Evolutionary conservation across 2,113 vertebrate genomes (phyloP), one percentile per base, ranked within the genome.

Genomic region (Atherinomorus stipes): DNA sequence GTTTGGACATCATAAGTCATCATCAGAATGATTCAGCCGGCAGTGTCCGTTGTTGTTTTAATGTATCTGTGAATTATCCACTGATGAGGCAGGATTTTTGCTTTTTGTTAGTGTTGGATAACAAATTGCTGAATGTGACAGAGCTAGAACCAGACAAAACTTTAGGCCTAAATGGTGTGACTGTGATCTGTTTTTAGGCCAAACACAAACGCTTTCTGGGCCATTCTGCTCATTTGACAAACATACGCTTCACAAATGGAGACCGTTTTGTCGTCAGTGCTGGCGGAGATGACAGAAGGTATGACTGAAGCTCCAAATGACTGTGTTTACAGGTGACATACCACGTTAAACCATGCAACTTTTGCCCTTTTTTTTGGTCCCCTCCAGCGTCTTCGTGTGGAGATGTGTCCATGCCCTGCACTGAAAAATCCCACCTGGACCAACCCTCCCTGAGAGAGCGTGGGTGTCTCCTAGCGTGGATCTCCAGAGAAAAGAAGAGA

Each of bases 151-250:
- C 31, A 34, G 40, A 42, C 40, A 42, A 16, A 42, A 16, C 3
- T 25, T 13, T 26, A 23, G 23, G 23, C 28, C 38, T 71, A 8
- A 12, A 45, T 78, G 19, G 53, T 31, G 37, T 49, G 22, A 4
- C 3, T 73, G 23, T 72, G 2, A 51, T 86, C n/a, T 83, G 22
- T 81, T 80, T 34, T 88, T 16, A 99, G 98, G 97, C 96, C 89
- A 99, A 99, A 95, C 97, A 99, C 93, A 99, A 98, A 81, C 94
- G 98, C 64, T 99, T 97, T 93, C 90, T 99, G 82, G 97, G 98
- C 69, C 98, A 99, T 66, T 98, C 98, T 19, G 95, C 97, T 81
- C 98, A 99, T 53, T 87, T 99, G 93, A 98, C 97, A 11, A 99
- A 98, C 42, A 90, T 98, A 49, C 96, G 97, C 28, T 99, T 99